A percentile compares a stretch with the other conserved stretches of the same genome.
phyloP scores from a whole-genome alignment of 2,797 vertebrate genomes.

The Rhyacichthys aspro region DNA sequence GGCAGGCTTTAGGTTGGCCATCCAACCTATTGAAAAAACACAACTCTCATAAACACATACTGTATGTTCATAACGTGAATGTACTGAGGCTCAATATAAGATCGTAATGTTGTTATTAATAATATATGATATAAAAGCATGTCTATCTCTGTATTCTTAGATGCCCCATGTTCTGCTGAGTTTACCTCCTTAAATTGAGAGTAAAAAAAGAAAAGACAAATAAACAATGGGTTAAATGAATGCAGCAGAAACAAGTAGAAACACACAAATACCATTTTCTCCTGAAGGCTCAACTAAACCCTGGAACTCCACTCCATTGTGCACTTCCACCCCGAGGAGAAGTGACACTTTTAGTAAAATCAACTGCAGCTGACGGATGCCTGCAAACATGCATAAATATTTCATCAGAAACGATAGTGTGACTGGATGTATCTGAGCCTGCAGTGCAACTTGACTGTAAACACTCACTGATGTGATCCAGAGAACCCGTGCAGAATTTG shows the following conservation, averaged over 20 bases:
- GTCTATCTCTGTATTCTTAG: too few relatives aligned
- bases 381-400: constrained; percentile 63
- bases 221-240: too few relatives aligned
- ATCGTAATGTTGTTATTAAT: too few relatives aligned
- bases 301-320: constrained; percentile 84
- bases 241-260: too few relatives aligned
- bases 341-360: constrained; percentile 90
- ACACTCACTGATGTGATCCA: constrained; percentile 94
- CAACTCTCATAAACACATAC: constrained; percentile 6
- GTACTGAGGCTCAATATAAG: background rate
- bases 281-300: constrained; percentile 77
- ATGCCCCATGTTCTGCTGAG: too few relatives aligned
- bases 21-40: constrained; percentile 80
- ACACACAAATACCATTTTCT: constrained; percentile 52
- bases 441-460: background rate
- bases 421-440: background rate
- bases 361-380: constrained; percentile 94
- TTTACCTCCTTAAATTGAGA: too few relatives aligned
- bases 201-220: too few relatives aligned
- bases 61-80: constrained; percentile 2
- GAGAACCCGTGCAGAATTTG: constrained; percentile 88
- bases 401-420: background rate
- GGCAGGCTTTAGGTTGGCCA: constrained; percentile 80
- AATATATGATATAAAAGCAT: too few relatives aligned
- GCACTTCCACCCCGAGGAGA: constrained; percentile 92